Conservation (phyloP, 1,140 invertebrate genomes). For the Apis florea region DNA sequence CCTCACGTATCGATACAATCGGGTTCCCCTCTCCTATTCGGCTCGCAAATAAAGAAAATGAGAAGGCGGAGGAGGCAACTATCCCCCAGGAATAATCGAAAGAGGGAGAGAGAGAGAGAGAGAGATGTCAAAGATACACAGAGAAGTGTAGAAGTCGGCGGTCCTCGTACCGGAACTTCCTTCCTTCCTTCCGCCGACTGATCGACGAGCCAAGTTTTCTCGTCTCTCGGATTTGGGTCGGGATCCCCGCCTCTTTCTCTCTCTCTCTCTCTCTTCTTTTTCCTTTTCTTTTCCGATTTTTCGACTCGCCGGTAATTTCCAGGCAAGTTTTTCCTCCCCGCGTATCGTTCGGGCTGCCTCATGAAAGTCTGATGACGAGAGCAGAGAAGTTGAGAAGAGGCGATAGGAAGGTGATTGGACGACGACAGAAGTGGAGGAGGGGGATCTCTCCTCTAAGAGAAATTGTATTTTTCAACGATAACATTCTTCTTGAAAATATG, state of each 20-base stretch:
- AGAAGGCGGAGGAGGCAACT: constrained; percentile 19
- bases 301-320: constrained; percentile 56
- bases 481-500: no score
- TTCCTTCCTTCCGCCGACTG: constrained; percentile 75
- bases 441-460: no score
- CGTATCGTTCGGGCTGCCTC: constrained; percentile 67
- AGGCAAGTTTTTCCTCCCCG: constrained; percentile 60
- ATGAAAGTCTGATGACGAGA: constrained; percentile 77
- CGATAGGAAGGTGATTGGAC: constrained; percentile 16
- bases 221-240: constrained; percentile 76
- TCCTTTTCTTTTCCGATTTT: constrained; percentile 33
- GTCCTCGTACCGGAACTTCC: constrained; percentile 74
- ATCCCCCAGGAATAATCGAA: neutral
- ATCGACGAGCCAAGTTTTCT: constrained; percentile 78
- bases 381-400: constrained; percentile 67
- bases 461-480: no score
- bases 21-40: constrained; percentile 15
- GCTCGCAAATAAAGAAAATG: constrained; percentile 54
- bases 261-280: constrained; percentile 14
- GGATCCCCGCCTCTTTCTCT: constrained; percentile 62
- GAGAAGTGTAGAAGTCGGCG: constrained; percentile 61
- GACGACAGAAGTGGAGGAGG: no score
- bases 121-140: constrained; percentile 72
- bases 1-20: constrained; percentile 40
- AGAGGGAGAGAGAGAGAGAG: neutral